These are phyloP conservation scores for Euphonia xanthogaster DNA, from an alignment of 2,797 vertebrate species.

Conservation along the genomic window DNA sequence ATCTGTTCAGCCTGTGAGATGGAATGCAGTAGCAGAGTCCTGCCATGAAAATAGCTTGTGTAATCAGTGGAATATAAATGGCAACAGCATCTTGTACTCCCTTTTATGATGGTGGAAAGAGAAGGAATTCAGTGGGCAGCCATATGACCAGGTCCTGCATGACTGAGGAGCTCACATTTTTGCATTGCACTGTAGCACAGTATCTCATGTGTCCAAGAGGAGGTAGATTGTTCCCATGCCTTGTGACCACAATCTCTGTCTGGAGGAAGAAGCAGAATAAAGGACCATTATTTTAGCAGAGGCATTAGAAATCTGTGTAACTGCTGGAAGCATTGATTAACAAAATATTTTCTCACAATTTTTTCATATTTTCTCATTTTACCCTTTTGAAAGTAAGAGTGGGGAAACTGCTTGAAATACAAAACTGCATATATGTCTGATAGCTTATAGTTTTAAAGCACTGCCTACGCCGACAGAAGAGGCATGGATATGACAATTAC, in stretches of 20 bases:
- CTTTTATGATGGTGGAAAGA: constrained; percentile 66
- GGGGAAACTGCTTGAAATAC: constrained; percentile 37
- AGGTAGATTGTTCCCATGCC: constrained; percentile 38
- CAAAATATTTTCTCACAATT: constrained; percentile 64
- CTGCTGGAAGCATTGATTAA: constrained; percentile 75
- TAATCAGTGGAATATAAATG: constrained; percentile 78
- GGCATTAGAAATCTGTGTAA: constrained; percentile 61
- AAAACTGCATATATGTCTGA: not conserved
- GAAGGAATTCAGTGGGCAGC: constrained; percentile 68
- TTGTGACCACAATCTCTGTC: constrained; percentile 63
- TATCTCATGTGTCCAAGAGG: constrained; percentile 25
- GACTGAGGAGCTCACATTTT: constrained; percentile 70
- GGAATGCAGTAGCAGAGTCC: constrained; percentile 62
- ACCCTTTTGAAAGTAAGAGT: constrained; percentile 3
- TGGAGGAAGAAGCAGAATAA: constrained; percentile 55
- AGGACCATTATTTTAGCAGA: constrained; percentile 70
- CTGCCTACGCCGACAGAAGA: not conserved
- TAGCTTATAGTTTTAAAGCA: not conserved
- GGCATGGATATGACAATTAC: not conserved
- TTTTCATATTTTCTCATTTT: not conserved
- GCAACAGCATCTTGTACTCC: constrained; percentile 45
- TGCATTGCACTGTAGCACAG: constrained; percentile 35
- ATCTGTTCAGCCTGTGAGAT: constrained; percentile 48
- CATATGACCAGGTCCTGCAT: constrained; percentile 56
- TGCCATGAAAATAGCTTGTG: constrained; percentile 77